A percentile compares a stretch with the other conserved stretches of the same genome.
Conservation (phyloP, 2,113 vertebrate genomes). For the Cebidichthys violaceus region DNA sequence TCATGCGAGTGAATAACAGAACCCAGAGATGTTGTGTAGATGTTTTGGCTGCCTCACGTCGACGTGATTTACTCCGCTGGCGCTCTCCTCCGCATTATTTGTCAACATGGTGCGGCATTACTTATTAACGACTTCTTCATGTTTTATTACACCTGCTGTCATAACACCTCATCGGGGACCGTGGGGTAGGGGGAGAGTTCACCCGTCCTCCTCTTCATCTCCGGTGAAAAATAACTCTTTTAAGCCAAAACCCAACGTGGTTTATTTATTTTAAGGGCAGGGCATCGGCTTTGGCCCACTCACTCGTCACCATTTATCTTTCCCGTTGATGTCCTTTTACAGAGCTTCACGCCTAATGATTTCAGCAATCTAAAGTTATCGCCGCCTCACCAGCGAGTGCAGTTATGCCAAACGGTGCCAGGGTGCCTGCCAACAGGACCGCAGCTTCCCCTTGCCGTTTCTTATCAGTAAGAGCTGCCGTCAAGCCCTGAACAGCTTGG, state of each 20-base stretch:
- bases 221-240: constrained; percentile 25
- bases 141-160: constrained; percentile 89
- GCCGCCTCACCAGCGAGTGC: constrained; percentile 42
- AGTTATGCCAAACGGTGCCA: constrained; percentile 45
- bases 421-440: constrained; percentile 42
- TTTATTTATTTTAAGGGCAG: constrained; percentile 27
- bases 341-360: constrained; percentile 44
- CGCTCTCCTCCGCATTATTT: constrained; percentile 84
- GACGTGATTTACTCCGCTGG: constrained; percentile 82
- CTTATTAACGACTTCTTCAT: constrained; percentile 89
- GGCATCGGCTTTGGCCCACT: constrained; percentile 24
- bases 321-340: constrained; percentile 45
- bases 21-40: no score
- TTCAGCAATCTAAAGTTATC: constrained; percentile 58
- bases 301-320: constrained; percentile 43
- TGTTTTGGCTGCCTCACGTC: constrained; percentile 65
- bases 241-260: constrained; percentile 25
- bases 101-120: constrained; percentile 86
- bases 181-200: constrained; percentile 56
- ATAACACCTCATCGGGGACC: constrained; percentile 85
- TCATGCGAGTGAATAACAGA: no score
- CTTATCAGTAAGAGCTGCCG: constrained; percentile 13
- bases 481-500: constrained; percentile 17
- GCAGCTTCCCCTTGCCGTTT: constrained; percentile 18
- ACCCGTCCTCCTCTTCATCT: neutral